Evolutionary conservation across 2,797 vertebrate genomes (phyloP).

Genomic region (Astyanax mexicanus): DNA sequence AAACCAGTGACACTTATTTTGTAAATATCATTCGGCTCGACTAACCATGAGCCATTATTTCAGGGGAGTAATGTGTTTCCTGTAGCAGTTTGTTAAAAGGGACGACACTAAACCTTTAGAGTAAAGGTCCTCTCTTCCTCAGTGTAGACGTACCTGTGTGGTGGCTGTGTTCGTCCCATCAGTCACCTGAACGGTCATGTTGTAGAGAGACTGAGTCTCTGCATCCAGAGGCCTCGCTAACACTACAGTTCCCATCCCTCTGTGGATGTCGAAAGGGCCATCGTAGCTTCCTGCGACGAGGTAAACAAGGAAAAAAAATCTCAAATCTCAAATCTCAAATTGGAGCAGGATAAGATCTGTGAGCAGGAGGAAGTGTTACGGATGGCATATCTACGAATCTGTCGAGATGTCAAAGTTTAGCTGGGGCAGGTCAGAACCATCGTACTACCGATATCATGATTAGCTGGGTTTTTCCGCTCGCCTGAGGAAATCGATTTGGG

Average conservation of each 20-base stretch:
- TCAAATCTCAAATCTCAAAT: background rate
- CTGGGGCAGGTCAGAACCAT: slow-evolving; percentile 22
- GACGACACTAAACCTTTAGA: background rate
- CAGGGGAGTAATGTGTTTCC: background rate
- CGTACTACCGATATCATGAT: slow-evolving; percentile 30
- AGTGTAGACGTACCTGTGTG: slow-evolving; percentile 83
- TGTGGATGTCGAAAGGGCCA: slow-evolving; percentile 93
- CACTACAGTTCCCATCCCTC: slow-evolving; percentile 89
- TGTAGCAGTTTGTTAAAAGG: background rate
- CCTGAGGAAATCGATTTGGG: slow-evolving; percentile 29
- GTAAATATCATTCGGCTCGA: background rate
- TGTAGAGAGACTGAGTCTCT: slow-evolving; percentile 92
- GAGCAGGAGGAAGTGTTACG: background rate
- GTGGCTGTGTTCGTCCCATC: slow-evolving; percentile 90
- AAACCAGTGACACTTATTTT: too few relatives aligned
- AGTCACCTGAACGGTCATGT: slow-evolving; percentile 94
- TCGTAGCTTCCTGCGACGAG: slow-evolving; percentile 87
- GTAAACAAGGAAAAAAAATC: slow-evolving; percentile 26
- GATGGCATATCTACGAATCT: slow-evolving; percentile 1
- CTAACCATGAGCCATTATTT: background rate
- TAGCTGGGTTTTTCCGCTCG: slow-evolving; percentile 22
- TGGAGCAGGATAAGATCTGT: background rate
- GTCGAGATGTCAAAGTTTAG: slow-evolving; percentile 18
- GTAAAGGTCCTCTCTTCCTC: background rate
- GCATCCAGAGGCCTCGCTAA: slow-evolving; percentile 93